Conservation (phyloP, 1,140 invertebrate genomes). For the Pectinophora gossypiella region DNA sequence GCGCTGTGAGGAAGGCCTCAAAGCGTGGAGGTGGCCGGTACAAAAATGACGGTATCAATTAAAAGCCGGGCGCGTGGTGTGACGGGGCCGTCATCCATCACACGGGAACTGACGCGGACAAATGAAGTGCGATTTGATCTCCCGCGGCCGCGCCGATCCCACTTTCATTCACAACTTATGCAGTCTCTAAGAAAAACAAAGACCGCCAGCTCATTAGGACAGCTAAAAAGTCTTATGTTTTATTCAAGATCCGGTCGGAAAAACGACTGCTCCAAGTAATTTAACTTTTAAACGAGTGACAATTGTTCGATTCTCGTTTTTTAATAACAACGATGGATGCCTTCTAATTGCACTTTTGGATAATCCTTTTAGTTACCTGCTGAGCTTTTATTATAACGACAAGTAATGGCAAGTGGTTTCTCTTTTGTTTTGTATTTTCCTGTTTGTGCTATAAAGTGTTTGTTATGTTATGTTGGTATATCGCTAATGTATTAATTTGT, state of each 20-base stretch:
- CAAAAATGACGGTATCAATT: slow-evolving; percentile 68
- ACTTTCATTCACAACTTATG: slow-evolving; percentile 68
- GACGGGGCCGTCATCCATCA: slow-evolving; percentile 48
- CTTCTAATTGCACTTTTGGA: too few species aligned
- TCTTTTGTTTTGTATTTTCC: too few species aligned
- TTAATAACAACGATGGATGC: slow-evolving; percentile 36
- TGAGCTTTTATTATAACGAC: too few species aligned
- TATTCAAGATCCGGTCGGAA: slow-evolving; percentile 52
- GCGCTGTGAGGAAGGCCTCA: too few species aligned
- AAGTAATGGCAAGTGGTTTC: too few species aligned
- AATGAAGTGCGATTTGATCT: slow-evolving; percentile 70
- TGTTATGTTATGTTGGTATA: too few species aligned
- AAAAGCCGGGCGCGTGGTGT: slow-evolving; percentile 47
- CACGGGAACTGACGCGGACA: slow-evolving; percentile 54
- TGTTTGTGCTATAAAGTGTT: too few species aligned
- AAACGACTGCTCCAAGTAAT: slow-evolving; percentile 63
- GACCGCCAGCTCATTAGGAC: slow-evolving; percentile 58
- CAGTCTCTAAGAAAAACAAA: slow-evolving; percentile 65
- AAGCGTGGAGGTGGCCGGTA: too few species aligned
- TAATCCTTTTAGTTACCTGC: too few species aligned
- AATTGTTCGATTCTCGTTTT: slow-evolving; percentile 58
- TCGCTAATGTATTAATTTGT: too few species aligned
- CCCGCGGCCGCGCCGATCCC: slow-evolving; percentile 32
- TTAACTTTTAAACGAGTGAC: slow-evolving; percentile 70
- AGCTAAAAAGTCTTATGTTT: slow-evolving; percentile 68